These are phyloP conservation scores for Perca fluviatilis DNA, from an alignment of 2,113 vertebrate species.

Conservation along the genomic window DNA sequence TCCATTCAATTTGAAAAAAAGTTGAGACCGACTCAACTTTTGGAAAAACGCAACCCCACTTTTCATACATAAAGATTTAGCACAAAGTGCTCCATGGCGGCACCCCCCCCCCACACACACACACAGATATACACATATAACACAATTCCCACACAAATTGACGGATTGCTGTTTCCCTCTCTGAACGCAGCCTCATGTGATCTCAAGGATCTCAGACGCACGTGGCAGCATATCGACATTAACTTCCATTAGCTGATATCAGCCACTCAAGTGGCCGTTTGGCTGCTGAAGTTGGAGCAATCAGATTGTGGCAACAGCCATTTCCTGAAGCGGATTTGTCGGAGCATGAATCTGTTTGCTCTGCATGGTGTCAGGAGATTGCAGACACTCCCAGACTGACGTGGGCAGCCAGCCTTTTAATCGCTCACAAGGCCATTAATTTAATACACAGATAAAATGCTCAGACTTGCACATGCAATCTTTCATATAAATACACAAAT, in stretches of 20 bases:
- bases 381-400: constrained; percentile 55
- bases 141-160: no score
- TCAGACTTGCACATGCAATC: constrained; percentile 12
- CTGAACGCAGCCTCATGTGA: constrained; percentile 34
- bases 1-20: no score
- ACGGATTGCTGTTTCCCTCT: no score
- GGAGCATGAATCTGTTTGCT: constrained; percentile 56
- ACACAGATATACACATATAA: no score
- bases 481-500: constrained; percentile 29
- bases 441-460: constrained; percentile 62
- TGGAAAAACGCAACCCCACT: no score
- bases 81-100: no score
- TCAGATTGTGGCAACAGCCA: constrained; percentile 71
- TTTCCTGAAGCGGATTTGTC: constrained; percentile 68
- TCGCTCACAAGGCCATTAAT: constrained; percentile 53
- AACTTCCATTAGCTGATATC: constrained; percentile 81
- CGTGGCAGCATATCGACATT: constrained; percentile 71
- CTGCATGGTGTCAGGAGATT: constrained; percentile 57
- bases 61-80: no score
- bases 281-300: constrained; percentile 56
- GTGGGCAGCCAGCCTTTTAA: constrained; percentile 64
- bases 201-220: constrained; percentile 49
- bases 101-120: no score
- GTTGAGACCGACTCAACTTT: no score
- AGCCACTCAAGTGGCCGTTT: constrained; percentile 61